Evolutionary conservation across 2,113 vertebrate genomes (phyloP), one percentile per base, ranked within the genome.

Genomic region (Zootoca vivipara): DNA sequence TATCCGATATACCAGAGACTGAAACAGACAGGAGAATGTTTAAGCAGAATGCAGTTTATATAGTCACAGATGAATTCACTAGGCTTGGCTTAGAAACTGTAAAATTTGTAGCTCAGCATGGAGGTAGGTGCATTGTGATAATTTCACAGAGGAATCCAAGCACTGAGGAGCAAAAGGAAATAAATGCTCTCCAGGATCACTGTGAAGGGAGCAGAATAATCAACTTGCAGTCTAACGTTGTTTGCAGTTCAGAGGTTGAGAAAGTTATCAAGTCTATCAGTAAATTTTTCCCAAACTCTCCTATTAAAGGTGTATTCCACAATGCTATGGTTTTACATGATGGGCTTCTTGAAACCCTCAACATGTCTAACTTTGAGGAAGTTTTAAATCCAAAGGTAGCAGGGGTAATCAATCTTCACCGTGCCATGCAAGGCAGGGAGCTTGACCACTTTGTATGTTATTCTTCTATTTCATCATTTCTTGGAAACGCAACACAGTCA

Each of bases 391-490:
- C 98, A 9, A 98, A 98, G 96, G 96, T 98, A 24, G 96, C 96
- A 38, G 98, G 98, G 30, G 97, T 90, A 18, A 65, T 98, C 38
- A 98, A 98, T 95, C 97, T 99, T 77, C 98, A 98, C 78, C 56
- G 82, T 94, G 97, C 97, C 89, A 98, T 97, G 35, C 94, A 94
- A 85, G 91, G 96, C 79, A 95, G 94, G 83, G 91, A 97, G 80
- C 95, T 98, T 1, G 98, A 98, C 93, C 98, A 97, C 90, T 98
- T 98, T 96, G 98, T 98, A 62, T 98, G 98, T 91, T 98, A 97
- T 86, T 98, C 98, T 4, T 98, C 98, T 62, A 89, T 98, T 87
- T 95, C 98, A n/a, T 98, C 98, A 5, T 97, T 98, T 90, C 93
- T 98, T 74, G 98, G 98, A 69, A 98, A 98, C 87, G 88, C 96